A percentile compares a stretch with the other conserved stretches of the same genome.
These are phyloP conservation scores for Neopelma chrysocephalum DNA, from an alignment of 2,797 vertebrate species.

Conservation along the genomic window DNA sequence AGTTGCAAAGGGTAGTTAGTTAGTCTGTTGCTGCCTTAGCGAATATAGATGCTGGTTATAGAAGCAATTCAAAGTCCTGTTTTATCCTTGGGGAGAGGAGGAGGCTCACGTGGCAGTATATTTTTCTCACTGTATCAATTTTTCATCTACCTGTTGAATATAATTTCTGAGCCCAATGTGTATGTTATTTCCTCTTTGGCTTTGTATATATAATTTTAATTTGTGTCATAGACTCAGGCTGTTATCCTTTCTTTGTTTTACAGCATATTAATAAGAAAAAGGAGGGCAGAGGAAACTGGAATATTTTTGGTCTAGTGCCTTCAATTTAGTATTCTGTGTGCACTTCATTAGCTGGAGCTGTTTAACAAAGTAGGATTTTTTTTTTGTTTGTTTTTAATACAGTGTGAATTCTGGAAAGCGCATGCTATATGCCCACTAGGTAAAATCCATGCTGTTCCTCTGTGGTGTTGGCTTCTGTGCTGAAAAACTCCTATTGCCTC, in stretches of 20 bases:
- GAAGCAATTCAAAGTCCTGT: not conserved
- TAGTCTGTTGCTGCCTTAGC: not conserved
- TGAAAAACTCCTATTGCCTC: not conserved
- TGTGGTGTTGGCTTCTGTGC: not conserved
- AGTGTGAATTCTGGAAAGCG: not conserved
- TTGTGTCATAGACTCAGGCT: not conserved
- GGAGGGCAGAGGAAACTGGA: not conserved
- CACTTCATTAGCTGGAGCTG: slow-evolving; percentile 11
- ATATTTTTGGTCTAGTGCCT: slow-evolving; percentile 35
- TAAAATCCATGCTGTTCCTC: not conserved
- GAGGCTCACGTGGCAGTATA: not conserved
- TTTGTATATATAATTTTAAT: slow-evolving; percentile 40
- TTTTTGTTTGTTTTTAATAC: not conserved
- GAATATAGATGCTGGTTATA: not conserved
- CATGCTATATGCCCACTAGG: fast-evolving
- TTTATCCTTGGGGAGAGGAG: not conserved
- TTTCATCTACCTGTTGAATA: slow-evolving; percentile 19
- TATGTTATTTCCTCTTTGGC: slow-evolving; percentile 26
- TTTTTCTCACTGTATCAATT: not conserved
- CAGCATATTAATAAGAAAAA: slow-evolving; percentile 22
- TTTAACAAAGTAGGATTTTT: not conserved
- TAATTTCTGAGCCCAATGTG: slow-evolving; percentile 40
- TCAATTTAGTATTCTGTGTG: not conserved
- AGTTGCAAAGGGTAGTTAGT: not conserved
- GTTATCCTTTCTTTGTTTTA: not conserved